A percentile compares a stretch with the other conserved stretches of the same genome.
Conservation (phyloP, 2,888 invertebrate genomes). For the Thalpophila matura region DNA sequence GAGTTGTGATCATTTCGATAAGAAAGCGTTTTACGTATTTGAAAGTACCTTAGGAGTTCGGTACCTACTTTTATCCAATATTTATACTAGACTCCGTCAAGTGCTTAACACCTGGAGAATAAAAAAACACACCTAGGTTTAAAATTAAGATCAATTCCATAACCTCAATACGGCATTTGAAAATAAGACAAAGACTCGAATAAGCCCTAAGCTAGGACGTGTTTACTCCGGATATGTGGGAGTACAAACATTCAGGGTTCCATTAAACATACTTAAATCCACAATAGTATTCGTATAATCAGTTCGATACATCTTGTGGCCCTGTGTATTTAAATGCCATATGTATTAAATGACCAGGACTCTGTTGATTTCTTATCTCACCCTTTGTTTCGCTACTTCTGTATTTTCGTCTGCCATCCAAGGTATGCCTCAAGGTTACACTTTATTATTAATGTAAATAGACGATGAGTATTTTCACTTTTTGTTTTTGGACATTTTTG, state of each 20-base stretch:
- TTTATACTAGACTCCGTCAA: too few species aligned
- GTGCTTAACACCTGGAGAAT: too few species aligned
- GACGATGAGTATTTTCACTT: constrained; percentile 14
- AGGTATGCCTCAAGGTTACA: constrained; percentile 71
- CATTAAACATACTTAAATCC: constrained; percentile 81
- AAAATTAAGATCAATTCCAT: neutral
- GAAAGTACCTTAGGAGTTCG: neutral
- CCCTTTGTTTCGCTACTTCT: constrained; percentile 73
- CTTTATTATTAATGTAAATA: constrained; percentile 51
- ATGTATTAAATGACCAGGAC: constrained; percentile 77
- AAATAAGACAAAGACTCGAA: constrained; percentile 4
- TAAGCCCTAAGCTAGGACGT: constrained; percentile 27
- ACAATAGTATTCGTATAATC: constrained; percentile 75
- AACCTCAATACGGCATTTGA: neutral
- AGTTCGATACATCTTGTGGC: constrained; percentile 79
- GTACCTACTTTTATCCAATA: too few species aligned
- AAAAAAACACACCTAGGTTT: neutral
- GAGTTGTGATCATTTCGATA: too few species aligned
- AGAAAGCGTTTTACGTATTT: neutral
- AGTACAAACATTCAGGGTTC: constrained; percentile 76
- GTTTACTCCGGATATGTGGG: constrained; percentile 73
- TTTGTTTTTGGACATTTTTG: constrained; percentile 34
- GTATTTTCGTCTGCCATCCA: constrained; percentile 62
- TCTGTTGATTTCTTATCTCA: constrained; percentile 76
- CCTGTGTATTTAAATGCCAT: constrained; percentile 80